Evolutionary conservation across 2,888 invertebrate species (phyloP), one percentile per base, ranked within the genome.

Genomic region (Drosophila lacicola): DNA sequence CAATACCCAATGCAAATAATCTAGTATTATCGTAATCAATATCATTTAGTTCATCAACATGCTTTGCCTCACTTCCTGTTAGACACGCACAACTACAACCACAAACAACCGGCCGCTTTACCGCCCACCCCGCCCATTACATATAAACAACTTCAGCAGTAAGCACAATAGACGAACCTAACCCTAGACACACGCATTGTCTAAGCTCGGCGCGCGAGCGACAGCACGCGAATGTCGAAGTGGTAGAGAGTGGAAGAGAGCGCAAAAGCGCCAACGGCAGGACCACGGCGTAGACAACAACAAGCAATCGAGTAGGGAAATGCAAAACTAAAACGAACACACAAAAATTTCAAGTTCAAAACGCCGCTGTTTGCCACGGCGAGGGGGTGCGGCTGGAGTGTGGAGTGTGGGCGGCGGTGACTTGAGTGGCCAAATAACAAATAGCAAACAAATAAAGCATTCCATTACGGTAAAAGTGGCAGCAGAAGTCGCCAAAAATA

Each of bases 261-360:
- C 36, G 49, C 36, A 46, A 58, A 37, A 65, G 61, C 53, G 57
- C 51, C 25, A 37, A 37, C 5, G 55, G 37, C 69, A 78, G 79
- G 79, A 74, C 44, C 56, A 61, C 60, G 68, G 44, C 50, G 67
- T 64, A 69, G 70, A 61, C 71, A 64, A 41, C 42, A 58, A 63
- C 36, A 54, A 41, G 49, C 44, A 34, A 49, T 41, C 34, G 58
- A 46, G 50, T 56, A 68, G 46, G 74, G 45, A 61, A 74, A 70
- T 64, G 54, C 45, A 51, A 72, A 55, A 73, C 70, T 67, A 83
- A 80, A 75, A 55, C 58, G 66, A 78, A 69, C 75, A 81, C 68
- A 78, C 72, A 81, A 80, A 62, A 78, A 68, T 78, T 85, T 86
- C 89, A 88, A 90, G 88, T 89, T 87, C 89, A 87, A 76, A 89